These are phyloP conservation scores for Pararge aegeria DNA, from an alignment of 1,140 invertebrate genomes.

Conservation along the genomic window DNA sequence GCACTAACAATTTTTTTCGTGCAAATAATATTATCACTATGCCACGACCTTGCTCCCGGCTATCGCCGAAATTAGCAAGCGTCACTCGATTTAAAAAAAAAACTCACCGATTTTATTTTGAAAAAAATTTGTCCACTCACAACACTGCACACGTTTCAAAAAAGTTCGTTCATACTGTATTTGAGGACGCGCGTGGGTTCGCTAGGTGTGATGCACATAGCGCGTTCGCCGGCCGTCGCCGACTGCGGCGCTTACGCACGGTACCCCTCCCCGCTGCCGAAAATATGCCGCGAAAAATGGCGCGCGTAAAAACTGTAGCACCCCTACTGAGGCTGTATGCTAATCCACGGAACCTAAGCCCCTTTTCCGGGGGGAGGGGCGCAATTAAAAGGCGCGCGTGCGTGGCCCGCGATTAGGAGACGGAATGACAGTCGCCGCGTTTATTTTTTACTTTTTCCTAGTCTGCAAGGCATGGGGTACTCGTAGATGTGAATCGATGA, in stretches of 20 bases:
- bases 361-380: constrained; percentile 72
- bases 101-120: constrained; percentile 50
- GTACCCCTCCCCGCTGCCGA: constrained; percentile 35
- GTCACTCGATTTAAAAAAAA: constrained; percentile 56
- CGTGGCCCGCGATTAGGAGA: constrained; percentile 74
- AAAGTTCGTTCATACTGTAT: constrained; percentile 28
- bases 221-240: constrained; percentile 63
- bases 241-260: constrained; percentile 73
- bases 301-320: constrained; percentile 69
- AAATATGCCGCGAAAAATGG: constrained; percentile 59
- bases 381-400: constrained; percentile 78
- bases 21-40: constrained; percentile 75
- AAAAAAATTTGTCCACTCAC: constrained; percentile 40
- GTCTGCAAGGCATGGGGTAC: constrained; percentile 52
- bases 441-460: constrained; percentile 74
- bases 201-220: constrained; percentile 45
- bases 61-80: constrained; percentile 67
- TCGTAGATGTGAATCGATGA: constrained; percentile 57
- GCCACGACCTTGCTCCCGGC: constrained; percentile 73
- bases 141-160: constrained; percentile 48
- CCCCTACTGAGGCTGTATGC: constrained; percentile 67
- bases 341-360: constrained; percentile 66
- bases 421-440: constrained; percentile 64
- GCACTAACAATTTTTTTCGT: constrained; percentile 71
- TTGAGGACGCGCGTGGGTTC: constrained; percentile 3